phyloP scores from a whole-genome alignment of 2,797 vertebrate genomes.

The Acanthopagrus latus region DNA sequence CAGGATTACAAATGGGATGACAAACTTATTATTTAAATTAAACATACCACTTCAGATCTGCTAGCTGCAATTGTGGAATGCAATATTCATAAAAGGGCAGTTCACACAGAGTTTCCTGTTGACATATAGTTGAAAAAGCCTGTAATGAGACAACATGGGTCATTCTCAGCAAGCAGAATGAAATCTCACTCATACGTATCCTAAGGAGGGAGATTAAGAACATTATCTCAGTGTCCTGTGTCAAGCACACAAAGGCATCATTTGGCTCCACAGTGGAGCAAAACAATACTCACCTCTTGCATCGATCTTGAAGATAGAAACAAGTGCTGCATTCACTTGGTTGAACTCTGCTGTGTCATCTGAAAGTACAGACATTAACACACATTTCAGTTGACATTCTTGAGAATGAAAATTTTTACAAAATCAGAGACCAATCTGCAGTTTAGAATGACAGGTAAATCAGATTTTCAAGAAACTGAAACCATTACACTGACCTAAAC shows the following conservation, averaged over 20 bases:
- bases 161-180: not conserved
- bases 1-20: not conserved
- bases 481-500: not conserved
- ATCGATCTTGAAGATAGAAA: constrained; percentile 99
- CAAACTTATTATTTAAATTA: not conserved
- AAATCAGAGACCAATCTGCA: not conserved
- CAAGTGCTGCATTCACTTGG: constrained; percentile 94
- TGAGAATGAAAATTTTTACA: not conserved
- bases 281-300: constrained; percentile 90
- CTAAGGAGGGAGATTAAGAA: not conserved
- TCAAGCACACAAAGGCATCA: not conserved
- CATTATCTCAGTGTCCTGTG: not conserved
- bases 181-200: not conserved
- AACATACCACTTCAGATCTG: not conserved
- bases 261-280: not conserved
- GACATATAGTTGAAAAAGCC: no score
- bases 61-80: not conserved
- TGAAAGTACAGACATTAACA: constrained; percentile 64
- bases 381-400: not conserved
- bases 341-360: constrained; percentile 99
- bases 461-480: not conserved
- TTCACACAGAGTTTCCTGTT: not conserved
- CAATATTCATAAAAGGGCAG: no score
- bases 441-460: not conserved
- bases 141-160: not conserved